Percentiles rank a stretch among this genome's conserved stretches.
These are phyloP conservation scores for Drosophila fulvimacula DNA, from an alignment of 2,888 invertebrate genomes.

Conservation along the genomic window DNA sequence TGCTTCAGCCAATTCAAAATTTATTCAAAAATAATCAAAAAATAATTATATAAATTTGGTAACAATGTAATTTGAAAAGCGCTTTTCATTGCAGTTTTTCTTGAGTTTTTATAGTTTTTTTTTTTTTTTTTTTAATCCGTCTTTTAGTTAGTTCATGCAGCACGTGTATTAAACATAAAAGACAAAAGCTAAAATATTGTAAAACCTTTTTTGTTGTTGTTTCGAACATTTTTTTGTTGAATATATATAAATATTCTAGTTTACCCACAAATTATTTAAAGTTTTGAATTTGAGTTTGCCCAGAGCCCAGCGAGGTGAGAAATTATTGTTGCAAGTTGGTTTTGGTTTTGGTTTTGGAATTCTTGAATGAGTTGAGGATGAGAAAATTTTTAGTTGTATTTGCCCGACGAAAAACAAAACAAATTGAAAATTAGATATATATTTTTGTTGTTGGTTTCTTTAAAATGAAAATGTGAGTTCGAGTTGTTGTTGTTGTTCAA, in stretches of 20 bases:
- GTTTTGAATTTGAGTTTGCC: slow-evolving; percentile 13
- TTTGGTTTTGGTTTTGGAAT: not conserved
- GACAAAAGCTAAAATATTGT: slow-evolving; percentile 31
- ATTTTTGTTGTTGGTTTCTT: slow-evolving; percentile 1
- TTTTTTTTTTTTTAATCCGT: not conserved
- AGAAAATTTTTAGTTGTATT: slow-evolving; percentile 19
- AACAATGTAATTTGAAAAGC: slow-evolving; percentile 33
- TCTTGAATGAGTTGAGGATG: slow-evolving; percentile 41
- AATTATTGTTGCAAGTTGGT: slow-evolving; percentile 33
- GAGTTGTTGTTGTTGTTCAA: slow-evolving; percentile 34
- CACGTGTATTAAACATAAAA: slow-evolving; percentile 55
- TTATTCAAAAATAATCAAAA: not conserved
- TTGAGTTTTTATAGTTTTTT: not conserved
- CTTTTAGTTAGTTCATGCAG: slow-evolving; percentile 56
- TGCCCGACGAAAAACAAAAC: slow-evolving; percentile 30
- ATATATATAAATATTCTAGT: slow-evolving; percentile 14
- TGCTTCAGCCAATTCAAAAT: slow-evolving; percentile 16
- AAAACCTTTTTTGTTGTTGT: slow-evolving; percentile 20
- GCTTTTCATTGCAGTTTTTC: slow-evolving; percentile 51
- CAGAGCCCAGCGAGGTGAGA: slow-evolving; percentile 43
- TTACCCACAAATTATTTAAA: slow-evolving; percentile 25
- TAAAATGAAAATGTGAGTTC: slow-evolving; percentile 24
- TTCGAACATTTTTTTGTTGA: not conserved
- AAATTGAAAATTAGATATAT: slow-evolving; percentile 36
- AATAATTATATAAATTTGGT: not conserved